phyloP scores from a whole-genome alignment of 2,888 invertebrate species.

The Lasiommata megera region DNA sequence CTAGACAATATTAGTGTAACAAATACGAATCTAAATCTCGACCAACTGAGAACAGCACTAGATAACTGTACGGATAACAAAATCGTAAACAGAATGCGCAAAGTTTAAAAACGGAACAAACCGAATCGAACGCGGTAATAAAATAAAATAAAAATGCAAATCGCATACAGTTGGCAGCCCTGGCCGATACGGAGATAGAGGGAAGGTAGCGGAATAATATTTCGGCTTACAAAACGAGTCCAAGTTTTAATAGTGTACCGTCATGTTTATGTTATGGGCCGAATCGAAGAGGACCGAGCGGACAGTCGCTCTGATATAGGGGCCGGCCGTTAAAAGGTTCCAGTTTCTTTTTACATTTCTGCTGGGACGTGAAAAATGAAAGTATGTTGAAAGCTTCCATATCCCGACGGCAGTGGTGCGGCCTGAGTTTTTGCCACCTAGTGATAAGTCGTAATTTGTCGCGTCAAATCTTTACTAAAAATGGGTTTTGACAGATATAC shows the following conservation, averaged over 20 bases:
- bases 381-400: background rate
- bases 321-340: constrained; percentile 39
- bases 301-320: constrained; percentile 36
- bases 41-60: constrained; percentile 43
- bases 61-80: constrained; percentile 37
- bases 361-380: background rate
- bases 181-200: constrained; percentile 62
- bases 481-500: too few species aligned
- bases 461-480: too few species aligned
- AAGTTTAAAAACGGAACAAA: constrained; percentile 40
- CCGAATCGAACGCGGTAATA: constrained; percentile 44
- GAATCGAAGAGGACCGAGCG: constrained; percentile 47
- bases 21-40: constrained; percentile 41
- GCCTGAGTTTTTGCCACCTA: too few species aligned
- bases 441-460: too few species aligned
- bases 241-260: constrained; percentile 79
- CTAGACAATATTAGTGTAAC: constrained; percentile 24
- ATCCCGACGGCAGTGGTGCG: too few species aligned
- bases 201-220: constrained; percentile 79
- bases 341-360: constrained; percentile 21
- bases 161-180: constrained; percentile 61
- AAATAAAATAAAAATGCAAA: constrained; percentile 71
- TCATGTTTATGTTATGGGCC: constrained; percentile 76
- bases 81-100: constrained; percentile 43
- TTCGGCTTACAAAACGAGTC: constrained; percentile 80